Conservation (phyloP, 2,113 vertebrate genomes). For the Eretmochelys imbricata region DNA sequence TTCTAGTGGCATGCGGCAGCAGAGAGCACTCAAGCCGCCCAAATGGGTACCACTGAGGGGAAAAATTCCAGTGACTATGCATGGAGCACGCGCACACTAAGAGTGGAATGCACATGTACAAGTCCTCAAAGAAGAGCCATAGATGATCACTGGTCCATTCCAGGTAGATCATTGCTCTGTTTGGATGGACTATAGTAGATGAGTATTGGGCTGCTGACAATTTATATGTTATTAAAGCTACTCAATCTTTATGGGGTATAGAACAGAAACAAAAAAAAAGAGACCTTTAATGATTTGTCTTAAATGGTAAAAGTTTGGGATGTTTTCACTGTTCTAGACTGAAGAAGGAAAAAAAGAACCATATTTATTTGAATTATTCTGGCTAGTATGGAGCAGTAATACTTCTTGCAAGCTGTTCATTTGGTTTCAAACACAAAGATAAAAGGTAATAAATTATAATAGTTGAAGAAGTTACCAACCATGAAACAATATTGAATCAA, state of each 20-base stretch:
- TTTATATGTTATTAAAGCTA: background rate
- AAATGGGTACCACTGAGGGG: too few relatives aligned
- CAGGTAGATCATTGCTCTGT: background rate
- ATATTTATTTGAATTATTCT: background rate
- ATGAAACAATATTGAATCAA: slow-evolving; percentile 25
- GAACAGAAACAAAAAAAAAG: background rate
- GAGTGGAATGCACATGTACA: too few relatives aligned
- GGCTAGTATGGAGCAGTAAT: background rate
- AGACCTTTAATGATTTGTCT: background rate
- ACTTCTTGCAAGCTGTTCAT: slow-evolving; percentile 7
- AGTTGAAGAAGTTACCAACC: background rate
- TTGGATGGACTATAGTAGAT: background rate
- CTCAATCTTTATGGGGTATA: background rate
- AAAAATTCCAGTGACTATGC: too few relatives aligned
- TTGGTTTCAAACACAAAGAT: background rate
- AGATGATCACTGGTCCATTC: background rate
- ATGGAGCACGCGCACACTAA: too few relatives aligned
- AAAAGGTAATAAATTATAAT: slow-evolving; percentile 36
- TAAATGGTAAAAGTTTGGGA: background rate
- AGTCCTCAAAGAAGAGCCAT: background rate
- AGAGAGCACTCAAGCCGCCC: too few relatives aligned
- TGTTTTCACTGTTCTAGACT: background rate
- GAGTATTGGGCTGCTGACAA: background rate
- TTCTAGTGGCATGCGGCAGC: too few relatives aligned
- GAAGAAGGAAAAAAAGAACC: background rate